Evolutionary conservation across 2,888 invertebrate genomes (phyloP).

Genomic region (Pachliopta kotzebuea): DNA sequence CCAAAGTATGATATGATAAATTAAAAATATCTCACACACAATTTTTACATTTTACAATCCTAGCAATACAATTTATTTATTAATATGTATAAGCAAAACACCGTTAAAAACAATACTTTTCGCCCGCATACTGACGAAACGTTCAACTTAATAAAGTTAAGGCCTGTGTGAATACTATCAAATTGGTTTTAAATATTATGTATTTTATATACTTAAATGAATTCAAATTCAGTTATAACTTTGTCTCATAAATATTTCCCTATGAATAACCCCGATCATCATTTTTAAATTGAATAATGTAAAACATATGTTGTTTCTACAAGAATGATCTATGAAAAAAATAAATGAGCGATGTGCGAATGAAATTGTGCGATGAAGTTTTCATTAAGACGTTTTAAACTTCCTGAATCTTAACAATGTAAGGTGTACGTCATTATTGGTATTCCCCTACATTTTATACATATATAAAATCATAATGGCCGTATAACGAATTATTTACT

Average conservation of each 20-base stretch:
- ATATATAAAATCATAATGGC: slow-evolving; percentile 6
- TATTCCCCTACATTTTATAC: slow-evolving; percentile 11
- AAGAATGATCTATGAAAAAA: neutral
- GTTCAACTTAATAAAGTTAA: slow-evolving; percentile 34
- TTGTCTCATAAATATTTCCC: neutral
- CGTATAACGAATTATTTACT: slow-evolving; percentile 19
- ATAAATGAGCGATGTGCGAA: neutral
- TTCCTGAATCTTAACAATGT: neutral
- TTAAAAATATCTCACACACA: too few species aligned
- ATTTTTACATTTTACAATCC: too few species aligned
- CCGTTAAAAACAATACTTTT: neutral
- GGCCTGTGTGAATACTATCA: neutral
- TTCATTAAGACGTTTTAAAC: neutral
- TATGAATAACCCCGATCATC: neutral
- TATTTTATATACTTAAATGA: neutral
- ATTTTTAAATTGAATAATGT: neutral
- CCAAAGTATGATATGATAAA: too few species aligned
- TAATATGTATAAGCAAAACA: too few species aligned
- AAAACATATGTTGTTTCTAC: neutral
- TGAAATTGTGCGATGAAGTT: neutral
- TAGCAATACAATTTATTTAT: too few species aligned
- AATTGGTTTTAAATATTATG: neutral
- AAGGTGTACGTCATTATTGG: slow-evolving; percentile 11
- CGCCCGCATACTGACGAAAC: slow-evolving; percentile 16
- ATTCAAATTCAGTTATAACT: neutral